Evolutionary conservation across 2,113 vertebrate genomes (phyloP), one percentile per base, ranked within the genome.

Genomic region (Hirundichthys speculiger): DNA sequence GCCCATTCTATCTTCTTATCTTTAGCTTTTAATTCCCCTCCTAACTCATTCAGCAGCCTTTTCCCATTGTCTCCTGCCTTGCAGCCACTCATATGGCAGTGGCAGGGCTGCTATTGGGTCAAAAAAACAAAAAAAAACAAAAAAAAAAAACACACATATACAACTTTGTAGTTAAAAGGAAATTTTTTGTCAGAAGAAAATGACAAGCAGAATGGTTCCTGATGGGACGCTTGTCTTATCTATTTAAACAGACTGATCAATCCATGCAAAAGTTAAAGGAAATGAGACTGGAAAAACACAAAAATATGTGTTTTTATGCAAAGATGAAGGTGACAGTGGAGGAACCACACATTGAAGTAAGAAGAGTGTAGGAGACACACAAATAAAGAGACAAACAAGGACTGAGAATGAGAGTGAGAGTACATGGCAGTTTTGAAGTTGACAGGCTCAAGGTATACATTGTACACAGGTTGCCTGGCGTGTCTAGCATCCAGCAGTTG

Each of bases 361-460:
- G 11, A 47, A 20, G 52, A 30, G 14, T 12, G 13, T 30, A 55
- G 56, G 63, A 62, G 8, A 52, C 41, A 62, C 46, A 5, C 40
- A 61, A 66, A 62, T 24, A 64, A 46, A 34, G 11, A 57, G 40
- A 21, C 38, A 62, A 46, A 45, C 34, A 18, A 5, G 22, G 22
- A 51, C 40, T 63, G 34, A 27, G 56, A 75, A 22, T 55, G 25
- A 27, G 8, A 27, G 27, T 27, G n/a, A 59, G 50, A 69, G 18
- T 10, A 45, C 22, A n/a, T 81, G 84, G 78, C 64, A 63, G 63
- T 70, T 80, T 78, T 65, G 61, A 80, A 73, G 73, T 43, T 78
- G 81, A 83, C 73, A 86, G 43, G 43, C 64, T 73, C 51, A 15
- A 27, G 67, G 59, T 64, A 77, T 40, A 15, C 48, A 49, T 59